A percentile compares a stretch with the other conserved stretches of the same genome.
Conservation (phyloP, 2,888 invertebrate genomes). For the Spilosoma lubricipeda region DNA sequence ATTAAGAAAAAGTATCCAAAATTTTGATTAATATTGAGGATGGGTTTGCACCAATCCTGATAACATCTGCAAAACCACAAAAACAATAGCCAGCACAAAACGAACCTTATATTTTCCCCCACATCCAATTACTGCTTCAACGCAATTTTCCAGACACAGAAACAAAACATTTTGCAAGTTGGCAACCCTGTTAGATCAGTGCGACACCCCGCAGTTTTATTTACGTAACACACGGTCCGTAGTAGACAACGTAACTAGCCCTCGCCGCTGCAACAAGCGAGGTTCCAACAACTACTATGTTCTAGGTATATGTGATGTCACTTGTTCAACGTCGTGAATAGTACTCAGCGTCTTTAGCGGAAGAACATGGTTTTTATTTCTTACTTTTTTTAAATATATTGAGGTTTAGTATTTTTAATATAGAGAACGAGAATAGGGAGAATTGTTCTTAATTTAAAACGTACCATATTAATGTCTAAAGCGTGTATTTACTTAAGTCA, state of each 20-base stretch:
- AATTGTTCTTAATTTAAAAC: no score
- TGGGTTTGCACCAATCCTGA: no score
- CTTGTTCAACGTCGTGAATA: neutral
- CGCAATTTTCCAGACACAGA: neutral
- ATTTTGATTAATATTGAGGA: no score
- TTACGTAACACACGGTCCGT: slow-evolving; percentile 37
- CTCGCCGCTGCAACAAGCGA: slow-evolving; percentile 16
- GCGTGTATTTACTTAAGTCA: no score
- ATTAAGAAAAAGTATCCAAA: no score
- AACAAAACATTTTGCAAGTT: slow-evolving; percentile 8
- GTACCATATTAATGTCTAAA: no score
- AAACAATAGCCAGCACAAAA: neutral
- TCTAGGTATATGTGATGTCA: neutral
- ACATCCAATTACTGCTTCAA: neutral
- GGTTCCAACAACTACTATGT: neutral
- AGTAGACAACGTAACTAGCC: slow-evolving; percentile 16
- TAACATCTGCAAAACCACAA: no score
- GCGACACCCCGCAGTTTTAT: slow-evolving; percentile 34
- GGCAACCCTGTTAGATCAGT: slow-evolving; percentile 32
- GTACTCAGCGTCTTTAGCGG: neutral
- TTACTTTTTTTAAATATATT: no score
- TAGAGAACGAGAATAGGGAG: no score
- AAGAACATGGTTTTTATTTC: neutral
- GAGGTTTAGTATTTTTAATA: no score
- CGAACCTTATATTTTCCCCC: neutral